Conservation (phyloP, 2,888 invertebrate species). For the Ormyrus pomaceus region DNA sequence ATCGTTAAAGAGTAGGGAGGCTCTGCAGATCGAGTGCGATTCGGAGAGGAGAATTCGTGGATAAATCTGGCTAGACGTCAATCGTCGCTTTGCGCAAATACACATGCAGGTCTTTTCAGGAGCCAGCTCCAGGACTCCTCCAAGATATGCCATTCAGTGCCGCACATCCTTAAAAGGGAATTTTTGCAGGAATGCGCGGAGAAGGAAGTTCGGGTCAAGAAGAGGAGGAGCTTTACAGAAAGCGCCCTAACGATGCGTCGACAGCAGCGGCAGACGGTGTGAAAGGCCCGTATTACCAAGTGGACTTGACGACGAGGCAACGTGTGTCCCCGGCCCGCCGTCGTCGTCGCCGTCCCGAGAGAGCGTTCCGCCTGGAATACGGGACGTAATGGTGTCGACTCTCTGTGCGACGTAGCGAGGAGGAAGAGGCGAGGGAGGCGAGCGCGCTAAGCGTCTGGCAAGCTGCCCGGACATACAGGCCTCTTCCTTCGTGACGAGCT, state of each 20-base stretch:
- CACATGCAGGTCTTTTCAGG: background rate
- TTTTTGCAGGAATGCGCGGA: constrained; percentile 54
- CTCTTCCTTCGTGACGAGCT: constrained; percentile 73
- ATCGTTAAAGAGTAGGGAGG: constrained; percentile 29
- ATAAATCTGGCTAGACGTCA: background rate
- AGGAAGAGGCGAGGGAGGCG: constrained; percentile 60
- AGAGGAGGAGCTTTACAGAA: constrained; percentile 58
- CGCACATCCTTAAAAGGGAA: constrained; percentile 59
- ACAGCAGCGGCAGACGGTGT: constrained; percentile 51
- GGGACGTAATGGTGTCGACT: constrained; percentile 72
- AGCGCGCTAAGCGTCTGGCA: constrained; percentile 68
- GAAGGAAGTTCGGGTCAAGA: constrained; percentile 8
- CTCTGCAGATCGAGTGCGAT: too few relatives aligned
- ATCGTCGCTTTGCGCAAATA: constrained; percentile 10
- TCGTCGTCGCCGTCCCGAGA: constrained; percentile 65
- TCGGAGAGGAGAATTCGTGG: too few relatives aligned
- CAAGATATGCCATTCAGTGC: constrained; percentile 27
- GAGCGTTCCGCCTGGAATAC: constrained; percentile 69
- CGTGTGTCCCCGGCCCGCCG: constrained; percentile 57
- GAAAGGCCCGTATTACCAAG: constrained; percentile 71
- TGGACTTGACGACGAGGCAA: constrained; percentile 70
- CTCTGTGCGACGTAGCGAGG: constrained; percentile 54
- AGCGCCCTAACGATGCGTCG: constrained; percentile 71
- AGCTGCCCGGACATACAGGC: constrained; percentile 71
- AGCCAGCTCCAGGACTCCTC: background rate